These are phyloP conservation scores for Monodelphis domestica DNA, from an alignment of 2,797 vertebrate species.

Conservation along the genomic window DNA sequence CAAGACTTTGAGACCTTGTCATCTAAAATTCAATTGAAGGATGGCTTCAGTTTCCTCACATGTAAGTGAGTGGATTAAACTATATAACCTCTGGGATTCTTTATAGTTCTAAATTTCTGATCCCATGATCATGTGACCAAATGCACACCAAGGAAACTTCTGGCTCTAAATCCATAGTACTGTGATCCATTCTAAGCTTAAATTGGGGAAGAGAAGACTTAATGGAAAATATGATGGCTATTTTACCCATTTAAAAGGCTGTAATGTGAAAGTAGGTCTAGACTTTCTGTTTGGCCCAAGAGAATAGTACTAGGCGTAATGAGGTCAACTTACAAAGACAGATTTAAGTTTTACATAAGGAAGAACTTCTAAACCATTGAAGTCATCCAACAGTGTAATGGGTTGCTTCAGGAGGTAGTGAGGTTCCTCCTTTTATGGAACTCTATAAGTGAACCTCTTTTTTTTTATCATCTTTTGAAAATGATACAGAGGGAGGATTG, in stretches of 20 bases:
- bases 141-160: not conserved
- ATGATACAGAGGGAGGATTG: not conserved
- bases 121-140: not conserved
- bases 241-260: not conserved
- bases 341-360: not conserved
- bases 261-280: not conserved
- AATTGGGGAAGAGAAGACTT: not conserved
- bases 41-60: not conserved
- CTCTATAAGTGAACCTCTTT: not conserved
- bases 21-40: not conserved
- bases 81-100: not conserved
- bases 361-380: not conserved
- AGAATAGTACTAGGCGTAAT: not conserved
- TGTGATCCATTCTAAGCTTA: not conserved
- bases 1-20: not conserved
- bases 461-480: not conserved
- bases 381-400: not conserved
- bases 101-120: not conserved
- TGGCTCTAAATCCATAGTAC: not conserved
- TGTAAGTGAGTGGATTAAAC: not conserved
- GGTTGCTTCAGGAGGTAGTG: not conserved
- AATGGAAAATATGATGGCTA: not conserved
- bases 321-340: not conserved
- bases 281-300: not conserved
- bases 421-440: not conserved